Evolutionary conservation across 2,888 invertebrate genomes (phyloP).

Genomic region (Xanthia icteritia): DNA sequence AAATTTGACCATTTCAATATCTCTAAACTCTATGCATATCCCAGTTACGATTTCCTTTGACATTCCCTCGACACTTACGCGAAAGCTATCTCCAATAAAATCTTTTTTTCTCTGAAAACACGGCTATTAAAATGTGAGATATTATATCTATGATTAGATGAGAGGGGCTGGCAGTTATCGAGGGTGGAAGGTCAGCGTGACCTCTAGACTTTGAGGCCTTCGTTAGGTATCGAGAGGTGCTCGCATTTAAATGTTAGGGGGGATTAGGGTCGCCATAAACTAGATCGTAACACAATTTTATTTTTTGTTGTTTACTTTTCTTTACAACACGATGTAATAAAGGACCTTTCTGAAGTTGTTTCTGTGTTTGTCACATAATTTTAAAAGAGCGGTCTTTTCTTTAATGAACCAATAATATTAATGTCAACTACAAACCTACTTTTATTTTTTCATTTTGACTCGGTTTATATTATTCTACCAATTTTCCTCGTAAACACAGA

Average conservation of each 20-base stretch:
- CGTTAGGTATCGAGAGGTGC: conserved; percentile 49
- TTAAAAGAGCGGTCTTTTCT: neutral
- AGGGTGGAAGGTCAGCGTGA: conserved; percentile 30
- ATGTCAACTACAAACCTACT: conserved; percentile 11
- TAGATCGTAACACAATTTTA: neutral
- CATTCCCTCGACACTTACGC: neutral
- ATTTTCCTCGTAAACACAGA: neutral
- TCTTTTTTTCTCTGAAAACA: conserved; percentile 30
- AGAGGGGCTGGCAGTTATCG: conserved; percentile 30
- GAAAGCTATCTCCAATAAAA: conserved; percentile 14
- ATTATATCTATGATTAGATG: conserved; percentile 41
- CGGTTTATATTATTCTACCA: neutral
- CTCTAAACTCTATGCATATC: neutral
- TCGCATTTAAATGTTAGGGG: conserved; percentile 45
- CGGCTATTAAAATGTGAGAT: conserved; percentile 44
- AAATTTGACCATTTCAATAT: conserved; percentile 9
- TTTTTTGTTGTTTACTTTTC: neutral
- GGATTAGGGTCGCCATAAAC: neutral
- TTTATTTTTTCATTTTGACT: conserved; percentile 11
- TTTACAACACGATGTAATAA: neutral
- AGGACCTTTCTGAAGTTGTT: neutral
- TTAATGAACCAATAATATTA: neutral
- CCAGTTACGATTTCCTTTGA: conserved; percentile 16
- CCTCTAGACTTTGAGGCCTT: conserved; percentile 57
- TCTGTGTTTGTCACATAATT: neutral